Conservation (phyloP, 2,797 vertebrate genomes). For the Ptychobarbus kaznakovi region DNA sequence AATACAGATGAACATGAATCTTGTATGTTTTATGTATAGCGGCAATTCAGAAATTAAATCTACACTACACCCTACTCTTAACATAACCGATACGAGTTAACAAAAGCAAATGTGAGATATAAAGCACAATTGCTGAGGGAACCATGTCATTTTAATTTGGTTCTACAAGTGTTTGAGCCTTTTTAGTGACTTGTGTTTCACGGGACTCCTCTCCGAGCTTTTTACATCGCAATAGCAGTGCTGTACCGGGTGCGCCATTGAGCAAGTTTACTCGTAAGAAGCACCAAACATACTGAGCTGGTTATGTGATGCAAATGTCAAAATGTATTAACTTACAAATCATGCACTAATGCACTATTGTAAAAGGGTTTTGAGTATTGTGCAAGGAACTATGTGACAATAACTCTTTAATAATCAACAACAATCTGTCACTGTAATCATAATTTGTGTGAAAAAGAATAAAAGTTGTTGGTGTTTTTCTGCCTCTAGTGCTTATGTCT, state of each 20-base stretch:
- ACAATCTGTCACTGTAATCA: neutral
- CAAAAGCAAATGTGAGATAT: neutral
- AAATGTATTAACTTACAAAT: neutral
- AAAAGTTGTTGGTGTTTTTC: neutral
- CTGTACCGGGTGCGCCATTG: neutral
- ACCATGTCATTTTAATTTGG: neutral
- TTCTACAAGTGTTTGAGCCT: neutral
- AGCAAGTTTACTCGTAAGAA: neutral
- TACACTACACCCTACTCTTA: neutral
- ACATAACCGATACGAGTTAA: neutral
- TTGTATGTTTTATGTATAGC: neutral
- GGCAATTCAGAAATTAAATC: neutral
- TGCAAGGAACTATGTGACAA: neutral
- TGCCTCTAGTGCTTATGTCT: neutral
- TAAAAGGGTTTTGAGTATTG: neutral
- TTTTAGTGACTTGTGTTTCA: neutral
- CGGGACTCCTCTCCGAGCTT: accelerated
- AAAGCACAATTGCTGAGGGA: neutral
- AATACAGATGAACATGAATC: neutral
- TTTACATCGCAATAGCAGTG: neutral
- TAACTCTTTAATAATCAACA: neutral
- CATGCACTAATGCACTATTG: neutral
- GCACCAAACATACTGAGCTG: neutral
- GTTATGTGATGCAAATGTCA: neutral
- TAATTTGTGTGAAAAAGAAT: neutral